phyloP scores from a whole-genome alignment of 2,113 vertebrate species.

The Elanus axillaris region DNA sequence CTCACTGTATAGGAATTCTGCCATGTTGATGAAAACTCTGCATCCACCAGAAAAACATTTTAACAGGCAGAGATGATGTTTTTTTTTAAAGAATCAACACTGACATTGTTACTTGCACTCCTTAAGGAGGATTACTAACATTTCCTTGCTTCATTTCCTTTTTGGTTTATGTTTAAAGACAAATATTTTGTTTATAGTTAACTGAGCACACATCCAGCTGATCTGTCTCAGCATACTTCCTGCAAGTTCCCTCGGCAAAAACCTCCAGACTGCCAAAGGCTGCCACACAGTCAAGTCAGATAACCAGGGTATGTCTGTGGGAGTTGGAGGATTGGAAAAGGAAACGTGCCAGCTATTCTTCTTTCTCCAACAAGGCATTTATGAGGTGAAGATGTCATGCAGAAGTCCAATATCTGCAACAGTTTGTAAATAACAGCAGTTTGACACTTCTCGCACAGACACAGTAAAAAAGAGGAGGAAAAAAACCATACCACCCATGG shows the following conservation, averaged over 20 bases:
- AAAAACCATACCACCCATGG: not conserved
- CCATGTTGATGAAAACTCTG: not conserved
- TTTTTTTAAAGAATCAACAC: not conserved
- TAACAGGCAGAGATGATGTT: not conserved
- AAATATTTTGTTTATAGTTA: slow-evolving; percentile 38
- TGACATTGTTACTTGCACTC: not conserved
- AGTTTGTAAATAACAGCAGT: not conserved
- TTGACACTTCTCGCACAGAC: not conserved
- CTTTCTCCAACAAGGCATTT: not conserved
- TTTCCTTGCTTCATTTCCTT: slow-evolving; percentile 19
- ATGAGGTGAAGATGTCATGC: not conserved
- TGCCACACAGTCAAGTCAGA: not conserved
- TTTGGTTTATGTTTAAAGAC: slow-evolving; percentile 23
- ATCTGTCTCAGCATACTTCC: not conserved
- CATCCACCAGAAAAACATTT: not conserved
- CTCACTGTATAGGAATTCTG: not conserved
- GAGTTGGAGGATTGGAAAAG: not conserved
- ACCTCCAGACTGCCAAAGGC: not conserved
- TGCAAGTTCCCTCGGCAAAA: not conserved
- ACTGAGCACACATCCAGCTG: not conserved
- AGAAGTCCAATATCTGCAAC: not conserved
- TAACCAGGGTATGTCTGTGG: not conserved
- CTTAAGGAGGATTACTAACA: not conserved
- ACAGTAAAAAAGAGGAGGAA: not conserved
- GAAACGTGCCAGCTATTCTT: not conserved